These are phyloP conservation scores for Drosophila nikananu DNA, from an alignment of 1,140 invertebrate species.

Conservation along the genomic window DNA sequence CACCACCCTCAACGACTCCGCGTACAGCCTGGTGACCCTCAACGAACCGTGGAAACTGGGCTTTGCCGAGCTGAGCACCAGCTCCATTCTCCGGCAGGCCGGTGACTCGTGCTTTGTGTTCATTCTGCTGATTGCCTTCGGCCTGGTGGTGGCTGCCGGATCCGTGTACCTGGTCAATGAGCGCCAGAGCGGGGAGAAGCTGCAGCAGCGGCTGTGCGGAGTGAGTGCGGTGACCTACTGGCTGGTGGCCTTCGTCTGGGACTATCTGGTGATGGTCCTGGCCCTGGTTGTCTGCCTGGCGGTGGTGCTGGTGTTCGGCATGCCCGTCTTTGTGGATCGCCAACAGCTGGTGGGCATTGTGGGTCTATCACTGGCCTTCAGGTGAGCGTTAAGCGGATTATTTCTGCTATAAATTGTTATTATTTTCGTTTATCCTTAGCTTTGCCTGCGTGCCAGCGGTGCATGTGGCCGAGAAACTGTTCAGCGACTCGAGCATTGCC, in stretches of 20 bases:
- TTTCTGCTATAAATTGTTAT: too few species aligned
- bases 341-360: conserved; percentile 88
- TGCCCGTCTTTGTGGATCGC: conserved; percentile 88
- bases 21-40: conserved; percentile 86
- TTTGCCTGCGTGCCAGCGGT: conserved; percentile 86
- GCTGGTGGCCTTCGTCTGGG: conserved; percentile 87
- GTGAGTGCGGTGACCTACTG: conserved; percentile 88
- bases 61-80: conserved; percentile 88
- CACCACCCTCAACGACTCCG: conserved; percentile 84
- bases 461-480: conserved; percentile 88
- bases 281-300: conserved; percentile 87
- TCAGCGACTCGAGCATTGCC: conserved; percentile 88
- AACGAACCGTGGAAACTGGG: conserved; percentile 89
- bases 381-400: conserved; percentile 59
- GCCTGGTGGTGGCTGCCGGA: conserved; percentile 87
- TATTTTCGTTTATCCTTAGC: conserved; percentile 14
- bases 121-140: conserved; percentile 88
- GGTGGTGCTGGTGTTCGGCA: conserved; percentile 88
- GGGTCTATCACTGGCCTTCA: conserved; percentile 87
- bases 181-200: conserved; percentile 87
- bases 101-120: conserved; percentile 89
- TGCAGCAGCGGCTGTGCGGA: conserved; percentile 88
- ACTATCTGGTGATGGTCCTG: conserved; percentile 86
- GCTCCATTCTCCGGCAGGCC: conserved; percentile 89
- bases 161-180: conserved; percentile 88